Evolutionary conservation across 2,888 invertebrate species (phyloP), one percentile per base, ranked within the genome.

Genomic region (Conomelus anceps): DNA sequence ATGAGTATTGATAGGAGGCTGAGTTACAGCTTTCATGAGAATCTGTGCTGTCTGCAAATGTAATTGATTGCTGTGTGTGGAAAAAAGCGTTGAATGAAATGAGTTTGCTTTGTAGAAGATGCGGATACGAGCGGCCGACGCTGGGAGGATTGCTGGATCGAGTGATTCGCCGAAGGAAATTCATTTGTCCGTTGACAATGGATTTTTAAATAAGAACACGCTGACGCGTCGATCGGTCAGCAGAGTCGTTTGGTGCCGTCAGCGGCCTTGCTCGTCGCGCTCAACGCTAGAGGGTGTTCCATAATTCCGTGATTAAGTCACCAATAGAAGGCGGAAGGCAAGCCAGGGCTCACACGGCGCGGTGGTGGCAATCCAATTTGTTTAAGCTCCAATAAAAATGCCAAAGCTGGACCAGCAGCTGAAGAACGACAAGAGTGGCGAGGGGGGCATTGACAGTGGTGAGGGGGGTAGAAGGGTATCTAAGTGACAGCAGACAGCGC

Each of bases 351-450:
- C 34, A 13, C 34, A 34, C 34, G 34, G 11, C 17, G 34, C 34
- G 11, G 34, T 34, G 34, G 34, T 86, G 23, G 86, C 86, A 86
- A 86, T 86, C 24, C 86, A 86, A 86, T 86, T 86, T 86, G 86
- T 86, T 22, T 86, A 86, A 86, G 86, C 86, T 86, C 86, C 86
- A 86, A 86, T 86, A 86, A 86, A 86, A 86, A 86, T 86, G 86
- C 86, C 86, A 86, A 86, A 23, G 86, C 86, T 22, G 24, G 24
- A 86, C 84, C 22, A 84, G 23, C 23, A 24, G 86, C 23, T 23
- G 23, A n/a, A 22, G 86, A 24, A 86, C 20, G 17, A 24, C 23
- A 22, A 4, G 23, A 6, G 17, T 22, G 86, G 23, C 11, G 23
- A 6, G 17, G 86, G 86, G 23, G n/a, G 24, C 23, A 11, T n/a